These are phyloP conservation scores for Neoseiulus cucumeris DNA, from an alignment of 1,140 invertebrate genomes.

Conservation along the genomic window DNA sequence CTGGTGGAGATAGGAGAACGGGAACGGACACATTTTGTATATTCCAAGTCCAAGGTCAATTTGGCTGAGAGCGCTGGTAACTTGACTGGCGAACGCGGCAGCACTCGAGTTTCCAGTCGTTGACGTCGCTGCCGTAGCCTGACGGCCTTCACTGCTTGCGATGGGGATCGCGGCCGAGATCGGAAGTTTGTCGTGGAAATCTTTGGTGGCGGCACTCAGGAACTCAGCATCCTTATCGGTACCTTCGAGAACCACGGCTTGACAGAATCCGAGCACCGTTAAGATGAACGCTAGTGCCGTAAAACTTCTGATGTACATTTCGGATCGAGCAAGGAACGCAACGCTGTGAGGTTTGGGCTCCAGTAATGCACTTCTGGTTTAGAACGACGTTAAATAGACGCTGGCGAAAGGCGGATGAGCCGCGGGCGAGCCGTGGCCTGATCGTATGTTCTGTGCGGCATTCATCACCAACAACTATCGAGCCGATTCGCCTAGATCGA, in stretches of 20 bases:
- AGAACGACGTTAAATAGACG: too few species aligned
- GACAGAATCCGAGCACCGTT: not conserved
- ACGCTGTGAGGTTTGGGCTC: too few species aligned
- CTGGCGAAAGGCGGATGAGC: too few species aligned
- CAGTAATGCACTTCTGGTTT: too few species aligned
- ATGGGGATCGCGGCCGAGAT: not conserved
- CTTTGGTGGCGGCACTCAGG: slow-evolving; percentile 3
- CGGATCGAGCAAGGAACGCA: too few species aligned
- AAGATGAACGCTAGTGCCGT: not conserved
- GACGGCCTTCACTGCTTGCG: too few species aligned
- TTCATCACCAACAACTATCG: too few species aligned
- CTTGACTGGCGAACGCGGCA: not conserved
- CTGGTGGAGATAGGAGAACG: slow-evolving; percentile 3
- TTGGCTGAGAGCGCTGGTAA: not conserved
- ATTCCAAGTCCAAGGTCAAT: not conserved
- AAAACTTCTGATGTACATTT: not conserved
- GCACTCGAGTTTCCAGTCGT: not conserved
- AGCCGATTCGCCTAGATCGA: too few species aligned
- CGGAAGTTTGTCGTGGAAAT: not conserved
- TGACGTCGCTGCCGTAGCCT: not conserved
- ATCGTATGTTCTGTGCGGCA: too few species aligned
- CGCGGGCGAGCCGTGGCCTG: too few species aligned
- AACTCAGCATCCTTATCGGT: not conserved
- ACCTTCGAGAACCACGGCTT: not conserved
- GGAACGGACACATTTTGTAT: slow-evolving; percentile 5